These are phyloP conservation scores for Serilophus lunatus DNA, from an alignment of 2,113 vertebrate genomes.

Conservation along the genomic window DNA sequence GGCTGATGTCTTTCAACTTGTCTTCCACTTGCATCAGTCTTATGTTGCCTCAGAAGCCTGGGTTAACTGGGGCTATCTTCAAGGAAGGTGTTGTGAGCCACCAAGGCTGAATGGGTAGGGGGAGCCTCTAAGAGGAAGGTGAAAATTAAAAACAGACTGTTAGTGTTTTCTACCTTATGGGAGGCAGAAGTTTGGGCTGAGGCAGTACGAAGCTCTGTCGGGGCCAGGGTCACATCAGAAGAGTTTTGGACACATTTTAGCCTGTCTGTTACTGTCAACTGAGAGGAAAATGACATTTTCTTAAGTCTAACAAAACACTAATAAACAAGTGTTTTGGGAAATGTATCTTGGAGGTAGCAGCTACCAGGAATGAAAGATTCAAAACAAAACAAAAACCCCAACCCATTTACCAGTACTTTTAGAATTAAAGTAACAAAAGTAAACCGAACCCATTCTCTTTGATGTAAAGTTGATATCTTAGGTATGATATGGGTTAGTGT, in stretches of 20 bases:
- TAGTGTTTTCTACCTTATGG: background rate
- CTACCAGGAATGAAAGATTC: background rate
- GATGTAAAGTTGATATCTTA: background rate
- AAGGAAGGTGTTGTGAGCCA: background rate
- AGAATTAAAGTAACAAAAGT: background rate
- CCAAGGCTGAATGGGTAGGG: background rate
- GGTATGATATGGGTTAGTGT: background rate
- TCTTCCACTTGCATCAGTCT: background rate
- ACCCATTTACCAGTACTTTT: background rate
- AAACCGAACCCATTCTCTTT: background rate
- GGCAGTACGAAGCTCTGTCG: background rate
- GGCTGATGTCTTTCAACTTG: background rate
- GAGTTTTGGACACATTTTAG: background rate
- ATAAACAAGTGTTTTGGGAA: background rate
- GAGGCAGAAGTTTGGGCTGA: background rate
- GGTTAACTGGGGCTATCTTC: background rate
- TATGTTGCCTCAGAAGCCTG: background rate
- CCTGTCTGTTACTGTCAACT: background rate
- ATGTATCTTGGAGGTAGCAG: background rate
- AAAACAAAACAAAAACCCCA: background rate
- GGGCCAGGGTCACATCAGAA: background rate
- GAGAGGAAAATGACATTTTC: background rate
- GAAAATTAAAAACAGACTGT: background rate
- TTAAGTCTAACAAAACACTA: background rate
- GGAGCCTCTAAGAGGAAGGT: background rate